Base-by-base conservation (phyloP, 2,888 invertebrate genomes). In the Caenorhabditis sp. region DNA sequence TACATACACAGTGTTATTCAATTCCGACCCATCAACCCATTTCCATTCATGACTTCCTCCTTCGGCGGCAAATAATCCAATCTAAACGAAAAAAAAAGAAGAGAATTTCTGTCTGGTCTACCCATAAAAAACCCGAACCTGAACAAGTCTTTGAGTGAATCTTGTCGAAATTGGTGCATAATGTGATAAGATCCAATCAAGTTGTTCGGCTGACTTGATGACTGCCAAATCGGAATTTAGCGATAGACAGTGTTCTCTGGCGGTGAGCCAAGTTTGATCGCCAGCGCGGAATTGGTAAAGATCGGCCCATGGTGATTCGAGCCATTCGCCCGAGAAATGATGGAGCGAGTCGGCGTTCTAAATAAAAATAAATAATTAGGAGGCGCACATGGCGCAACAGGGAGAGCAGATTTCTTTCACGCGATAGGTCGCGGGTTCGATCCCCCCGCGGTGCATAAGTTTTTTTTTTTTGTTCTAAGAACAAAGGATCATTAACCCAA, bases 101-200 rank as follows among this genome's bases (percentile, higher is more conserved):
- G 27, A 63, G n/a, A 43, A 61, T 25, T 5, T 31, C 10, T 31
- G 10, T 31, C 5, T 31, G 10, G 10, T 31, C n/a, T n/a, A n/a
- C n/a, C n/a, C n/a, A 31, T 7, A 31, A 43, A 17, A 43, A 20
- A 23, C 23, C 27, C 63, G 38, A 71, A 72, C 72, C 67, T 73
- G 73, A 38, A 74, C 67, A 50, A 74, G 67, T 59, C 70, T 59
- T 59, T 67, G 69, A 52, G 70, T 58, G n/a, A 74, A 74, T 59
- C 74, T 66, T 53, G 74, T 62, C 8, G 70, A 74, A 61, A 70
- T 56, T 38, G 74, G 70, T 36, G 74, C 70, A 61, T 74, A 74
- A 74, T 74, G 74, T 60, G 70, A 69, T 66, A 74, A 66, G 63
- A 74, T 70, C 74, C 74, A 74, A 59, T 74, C 74, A 53, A 74